phyloP scores from a whole-genome alignment of 2,888 invertebrate genomes.

The Lordiphosa fenestrarum region DNA sequence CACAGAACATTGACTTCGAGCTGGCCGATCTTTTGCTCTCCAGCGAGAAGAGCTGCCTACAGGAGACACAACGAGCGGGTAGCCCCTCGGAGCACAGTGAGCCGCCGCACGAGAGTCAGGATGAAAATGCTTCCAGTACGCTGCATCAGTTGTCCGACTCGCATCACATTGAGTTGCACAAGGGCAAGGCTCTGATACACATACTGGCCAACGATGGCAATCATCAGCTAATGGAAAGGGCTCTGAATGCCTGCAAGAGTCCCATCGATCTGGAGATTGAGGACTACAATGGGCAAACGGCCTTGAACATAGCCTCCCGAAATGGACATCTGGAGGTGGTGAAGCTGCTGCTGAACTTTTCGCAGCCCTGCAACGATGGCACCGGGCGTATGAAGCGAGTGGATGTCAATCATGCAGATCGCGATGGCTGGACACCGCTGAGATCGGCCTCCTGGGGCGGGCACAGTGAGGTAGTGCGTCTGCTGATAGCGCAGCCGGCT shows the following conservation, averaged over 20 bases:
- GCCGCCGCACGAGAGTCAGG: constrained; percentile 78
- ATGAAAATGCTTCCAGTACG: constrained; percentile 78
- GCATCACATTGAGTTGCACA: constrained; percentile 80
- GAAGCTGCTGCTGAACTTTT: constrained; percentile 82
- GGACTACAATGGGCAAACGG: constrained; percentile 91
- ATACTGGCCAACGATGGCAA: constrained; percentile 89
- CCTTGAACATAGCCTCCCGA: constrained; percentile 91
- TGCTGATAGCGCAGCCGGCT: constrained; percentile 86
- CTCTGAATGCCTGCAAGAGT: constrained; percentile 83
- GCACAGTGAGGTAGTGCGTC: constrained; percentile 92
- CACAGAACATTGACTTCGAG: constrained; percentile 80
- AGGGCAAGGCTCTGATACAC: constrained; percentile 87
- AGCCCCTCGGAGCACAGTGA: constrained; percentile 80
- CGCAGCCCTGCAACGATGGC: constrained; percentile 77
- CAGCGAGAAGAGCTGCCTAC: constrained; percentile 79
- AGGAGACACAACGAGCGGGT: constrained; percentile 78
- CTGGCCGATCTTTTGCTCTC: constrained; percentile 79
- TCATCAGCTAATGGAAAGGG: constrained; percentile 84
- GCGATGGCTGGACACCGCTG: constrained; percentile 94
- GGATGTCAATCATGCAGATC: constrained; percentile 88
- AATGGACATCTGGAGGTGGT: constrained; percentile 89
- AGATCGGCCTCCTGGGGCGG: constrained; percentile 98
- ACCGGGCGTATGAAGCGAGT: constrained; percentile 82
- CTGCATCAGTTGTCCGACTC: constrained; percentile 79
- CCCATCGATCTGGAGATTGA: constrained; percentile 83